A percentile compares a stretch with the other conserved stretches of the same genome.
Conservation (phyloP, 2,797 vertebrate genomes). For the Poeciliopsis presidionis region DNA sequence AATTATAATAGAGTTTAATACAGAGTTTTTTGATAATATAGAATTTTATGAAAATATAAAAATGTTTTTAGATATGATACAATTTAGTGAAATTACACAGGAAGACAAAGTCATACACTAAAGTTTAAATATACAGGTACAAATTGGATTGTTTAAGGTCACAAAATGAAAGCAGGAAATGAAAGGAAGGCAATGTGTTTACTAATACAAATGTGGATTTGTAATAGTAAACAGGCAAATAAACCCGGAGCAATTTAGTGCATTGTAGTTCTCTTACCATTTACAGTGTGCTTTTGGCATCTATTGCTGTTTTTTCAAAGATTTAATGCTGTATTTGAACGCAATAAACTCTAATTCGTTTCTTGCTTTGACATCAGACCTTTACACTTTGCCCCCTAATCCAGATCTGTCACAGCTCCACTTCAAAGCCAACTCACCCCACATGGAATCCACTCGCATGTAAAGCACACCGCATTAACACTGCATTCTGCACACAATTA, state of each 20-base stretch:
- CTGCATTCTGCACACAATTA: conserved; percentile 15
- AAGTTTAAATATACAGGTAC: not conserved
- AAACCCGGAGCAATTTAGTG: conserved; percentile 23
- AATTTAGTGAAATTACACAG: not conserved
- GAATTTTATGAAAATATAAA: not conserved
- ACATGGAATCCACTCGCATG: conserved; percentile 61
- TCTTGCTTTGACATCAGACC: conserved; percentile 83
- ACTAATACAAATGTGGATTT: not conserved
- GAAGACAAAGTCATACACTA: not conserved
- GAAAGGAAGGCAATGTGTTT: not conserved
- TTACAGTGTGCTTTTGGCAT: conserved; percentile 73
- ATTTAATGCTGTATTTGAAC: conserved; percentile 82
- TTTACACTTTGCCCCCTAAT: conserved; percentile 85
- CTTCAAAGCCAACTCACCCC: conserved; percentile 72
- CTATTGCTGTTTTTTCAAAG: conserved; percentile 75
- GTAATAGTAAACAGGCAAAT: not conserved
- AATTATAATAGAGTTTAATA: not conserved
- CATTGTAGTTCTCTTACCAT: conserved; percentile 73
- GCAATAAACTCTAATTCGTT: conserved; percentile 80
- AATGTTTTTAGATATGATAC: not conserved
- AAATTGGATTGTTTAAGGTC: not conserved
- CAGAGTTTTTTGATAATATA: not conserved
- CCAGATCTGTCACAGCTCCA: conserved; percentile 74
- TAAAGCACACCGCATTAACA: conserved; percentile 50
- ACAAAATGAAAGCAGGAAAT: not conserved